Evolutionary conservation across 1,140 invertebrate genomes (phyloP), one percentile per base, ranked within the genome.

Genomic region (Macrobrachium rosenbergii): DNA sequence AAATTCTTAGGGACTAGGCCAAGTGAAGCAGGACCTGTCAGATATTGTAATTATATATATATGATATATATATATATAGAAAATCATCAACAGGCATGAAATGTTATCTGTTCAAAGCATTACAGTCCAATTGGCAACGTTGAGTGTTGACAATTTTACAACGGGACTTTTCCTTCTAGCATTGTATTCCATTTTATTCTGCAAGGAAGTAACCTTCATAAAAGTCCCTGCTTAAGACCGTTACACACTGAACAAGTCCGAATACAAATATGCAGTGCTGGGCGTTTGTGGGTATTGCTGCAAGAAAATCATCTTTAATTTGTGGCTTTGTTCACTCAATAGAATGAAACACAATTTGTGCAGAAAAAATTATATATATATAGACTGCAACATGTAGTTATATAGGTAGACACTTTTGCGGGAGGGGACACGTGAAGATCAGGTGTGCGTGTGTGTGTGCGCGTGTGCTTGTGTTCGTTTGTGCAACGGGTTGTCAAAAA

Each of bases 291-390:
- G 60, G 85, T 73, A 62, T 86, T 78, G 72, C 82, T 76, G 82
- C 82, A 76, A 83, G 72, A 83, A 83, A 83, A 76, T 62, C 72
- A 60, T n/a, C 45, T 37, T 69, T 45, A 82, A 67, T 86, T 75
- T 64, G 43, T 73, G 78, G 77, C 85, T 80, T 37, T 87, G 85
- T 87, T 82, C 58, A 87, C 85, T 87, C 78, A 87, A 81, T 81
- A 81, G 85, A 87, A 87, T 82, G 85, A 87, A 87, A 87, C 85
- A 87, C 85, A 87, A 86, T 76, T 75, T 87, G 78, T 86, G 85
- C 84, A 87, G 78, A 86, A 80, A 59, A 59, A 75, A 82, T 81
- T 78, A 78, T 77, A 86, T 80, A 86, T 52, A 80, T 73, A 28
- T 67, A 72, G 64, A 82, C 23, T 85, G 83, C 83, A 79, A 85